A percentile compares a stretch with the other conserved stretches of the same genome.
Conservation (phyloP, 2,797 vertebrate genomes). For the Onychomys torridus region DNA sequence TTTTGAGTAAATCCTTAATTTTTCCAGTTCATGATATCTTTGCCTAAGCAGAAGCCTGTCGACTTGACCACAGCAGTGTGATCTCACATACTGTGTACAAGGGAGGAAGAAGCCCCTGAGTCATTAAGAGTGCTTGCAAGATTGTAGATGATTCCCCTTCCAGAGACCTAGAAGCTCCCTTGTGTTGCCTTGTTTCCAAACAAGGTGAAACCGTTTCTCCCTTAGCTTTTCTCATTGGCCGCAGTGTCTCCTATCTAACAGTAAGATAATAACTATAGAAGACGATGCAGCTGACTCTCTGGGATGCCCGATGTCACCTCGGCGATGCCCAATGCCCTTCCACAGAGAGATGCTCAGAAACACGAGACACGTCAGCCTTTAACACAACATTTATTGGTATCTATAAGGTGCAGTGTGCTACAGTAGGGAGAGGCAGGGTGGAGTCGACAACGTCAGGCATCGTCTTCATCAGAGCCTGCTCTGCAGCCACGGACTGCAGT, state of each 20-base stretch:
- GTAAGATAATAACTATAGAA: background rate
- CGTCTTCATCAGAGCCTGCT: constrained; percentile 44
- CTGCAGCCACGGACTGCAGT: background rate
- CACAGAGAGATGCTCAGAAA: background rate
- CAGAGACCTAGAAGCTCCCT: background rate
- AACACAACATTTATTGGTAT: constrained; percentile 74
- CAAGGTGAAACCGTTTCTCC: constrained; percentile 6
- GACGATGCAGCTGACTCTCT: background rate
- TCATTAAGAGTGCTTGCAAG: background rate
- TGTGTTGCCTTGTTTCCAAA: constrained; percentile 29
- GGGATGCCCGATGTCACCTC: background rate
- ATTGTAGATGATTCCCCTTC: background rate
- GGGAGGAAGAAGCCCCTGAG: background rate
- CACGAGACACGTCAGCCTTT: background rate
- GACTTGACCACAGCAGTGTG: background rate
- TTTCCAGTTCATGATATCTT: background rate
- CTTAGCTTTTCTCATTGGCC: background rate
- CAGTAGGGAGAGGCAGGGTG: background rate
- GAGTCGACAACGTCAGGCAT: background rate
- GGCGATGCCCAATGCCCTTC: background rate
- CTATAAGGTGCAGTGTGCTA: background rate
- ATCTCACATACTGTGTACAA: background rate
- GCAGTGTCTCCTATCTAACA: background rate
- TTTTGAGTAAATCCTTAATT: constrained; percentile 25
- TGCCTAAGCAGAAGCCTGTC: background rate